Conservation (phyloP, 2,797 vertebrate genomes). For the Arrhamphus sclerolepis region DNA sequence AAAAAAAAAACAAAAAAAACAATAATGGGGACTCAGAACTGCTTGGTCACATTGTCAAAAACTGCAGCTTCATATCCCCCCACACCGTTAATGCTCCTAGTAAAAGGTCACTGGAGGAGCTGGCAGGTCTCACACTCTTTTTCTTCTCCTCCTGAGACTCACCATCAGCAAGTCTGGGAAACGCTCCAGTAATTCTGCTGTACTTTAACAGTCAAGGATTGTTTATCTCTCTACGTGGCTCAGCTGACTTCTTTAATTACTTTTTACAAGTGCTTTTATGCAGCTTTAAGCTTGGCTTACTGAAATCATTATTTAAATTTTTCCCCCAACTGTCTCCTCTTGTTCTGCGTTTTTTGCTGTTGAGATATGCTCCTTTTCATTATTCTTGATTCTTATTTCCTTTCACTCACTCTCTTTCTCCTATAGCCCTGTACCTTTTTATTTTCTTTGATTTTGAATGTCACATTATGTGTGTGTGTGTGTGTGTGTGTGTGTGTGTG, state of each 20-base stretch:
- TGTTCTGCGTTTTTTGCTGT: background rate
- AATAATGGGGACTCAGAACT: background rate
- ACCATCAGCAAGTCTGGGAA: background rate
- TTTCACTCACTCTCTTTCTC: background rate
- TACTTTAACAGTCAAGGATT: background rate
- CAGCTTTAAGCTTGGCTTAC: background rate
- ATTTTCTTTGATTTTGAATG: constrained; percentile 8
- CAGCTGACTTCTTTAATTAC: background rate
- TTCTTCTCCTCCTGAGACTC: too few species aligned
- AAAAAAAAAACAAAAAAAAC: background rate
- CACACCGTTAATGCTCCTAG: constrained; percentile 24
- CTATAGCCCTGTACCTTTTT: background rate
- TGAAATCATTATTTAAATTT: background rate
- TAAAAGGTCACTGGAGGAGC: constrained; percentile 20
- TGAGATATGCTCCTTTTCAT: background rate
- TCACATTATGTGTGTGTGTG: background rate
- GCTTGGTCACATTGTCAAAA: constrained; percentile 28
- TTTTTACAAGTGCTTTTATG: background rate
- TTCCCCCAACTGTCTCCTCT: background rate
- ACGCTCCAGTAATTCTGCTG: background rate
- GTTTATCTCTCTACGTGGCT: background rate
- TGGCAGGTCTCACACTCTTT: background rate
- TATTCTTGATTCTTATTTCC: background rate
- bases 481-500: too few species aligned
- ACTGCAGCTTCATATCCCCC: constrained; percentile 34